Evolutionary conservation across 1,140 invertebrate genomes (phyloP).

Genomic region (Drosophila biarmipes): DNA sequence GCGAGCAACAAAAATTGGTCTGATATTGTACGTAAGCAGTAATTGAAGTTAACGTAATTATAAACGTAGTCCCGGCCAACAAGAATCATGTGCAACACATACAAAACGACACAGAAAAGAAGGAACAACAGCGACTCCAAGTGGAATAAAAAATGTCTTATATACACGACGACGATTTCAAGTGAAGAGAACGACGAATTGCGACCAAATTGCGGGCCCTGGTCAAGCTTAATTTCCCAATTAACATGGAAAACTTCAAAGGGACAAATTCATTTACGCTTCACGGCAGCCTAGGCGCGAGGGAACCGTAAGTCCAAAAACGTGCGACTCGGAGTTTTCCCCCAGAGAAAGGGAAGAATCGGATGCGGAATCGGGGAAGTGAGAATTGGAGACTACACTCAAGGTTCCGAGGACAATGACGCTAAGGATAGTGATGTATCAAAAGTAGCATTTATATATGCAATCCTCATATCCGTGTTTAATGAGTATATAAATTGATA

Average conservation of each 20-base stretch:
- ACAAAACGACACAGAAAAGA: conserved; percentile 9
- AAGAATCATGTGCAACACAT: conserved; percentile 39
- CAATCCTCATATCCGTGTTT: conserved; percentile 42
- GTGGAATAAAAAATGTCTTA: conserved; percentile 23
- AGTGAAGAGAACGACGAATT: conserved; percentile 17
- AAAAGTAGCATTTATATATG: conserved; percentile 19
- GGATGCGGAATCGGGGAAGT: conserved; percentile 5
- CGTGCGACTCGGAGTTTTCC: conserved; percentile 29
- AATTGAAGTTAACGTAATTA: conserved; percentile 79
- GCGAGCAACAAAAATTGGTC: conserved; percentile 56
- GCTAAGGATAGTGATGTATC: conserved; percentile 20
- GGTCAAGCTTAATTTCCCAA: conserved; percentile 65
- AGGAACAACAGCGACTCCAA: not conserved
- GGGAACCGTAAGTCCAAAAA: conserved; percentile 48
- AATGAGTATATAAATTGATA: conserved; percentile 25
- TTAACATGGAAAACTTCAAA: conserved; percentile 67
- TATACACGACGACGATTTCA: conserved; percentile 20
- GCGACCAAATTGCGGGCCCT: conserved; percentile 2
- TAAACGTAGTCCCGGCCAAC: conserved; percentile 56
- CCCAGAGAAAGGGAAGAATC: conserved; percentile 22
- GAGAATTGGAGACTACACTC: conserved; percentile 18
- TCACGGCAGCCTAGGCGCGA: conserved; percentile 34
- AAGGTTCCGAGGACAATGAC: conserved; percentile 23
- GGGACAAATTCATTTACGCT: conserved; percentile 63
- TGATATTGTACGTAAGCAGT: conserved; percentile 76